These are phyloP conservation scores for Pheosia gnoma DNA, from an alignment of 2,888 invertebrate species.

Conservation along the genomic window DNA sequence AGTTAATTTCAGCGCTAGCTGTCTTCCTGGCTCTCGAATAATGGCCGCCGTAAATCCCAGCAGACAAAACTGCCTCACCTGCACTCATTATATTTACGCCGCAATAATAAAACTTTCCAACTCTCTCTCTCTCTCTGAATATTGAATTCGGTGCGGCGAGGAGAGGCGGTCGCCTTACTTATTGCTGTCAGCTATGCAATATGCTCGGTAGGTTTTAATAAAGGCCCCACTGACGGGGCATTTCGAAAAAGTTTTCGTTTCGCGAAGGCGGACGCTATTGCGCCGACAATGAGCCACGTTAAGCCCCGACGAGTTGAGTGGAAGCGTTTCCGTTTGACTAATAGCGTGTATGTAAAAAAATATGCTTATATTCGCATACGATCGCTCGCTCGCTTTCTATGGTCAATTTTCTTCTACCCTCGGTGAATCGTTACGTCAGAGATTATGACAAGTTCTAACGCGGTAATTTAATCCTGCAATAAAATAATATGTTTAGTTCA, in stretches of 20 bases:
- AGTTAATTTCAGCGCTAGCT: constrained; percentile 63
- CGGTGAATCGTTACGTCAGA: too few relatives aligned
- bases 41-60: constrained; percentile 71
- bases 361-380: constrained; percentile 43
- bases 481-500: too few relatives aligned
- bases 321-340: constrained; percentile 59
- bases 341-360: constrained; percentile 53
- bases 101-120: constrained; percentile 83
- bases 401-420: too few relatives aligned
- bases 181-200: constrained; percentile 80
- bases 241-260: constrained; percentile 80
- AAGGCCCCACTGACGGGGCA: constrained; percentile 71
- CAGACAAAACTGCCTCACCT: constrained; percentile 79
- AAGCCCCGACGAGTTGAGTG: constrained; percentile 59
- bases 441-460: too few relatives aligned
- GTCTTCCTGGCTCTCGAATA: constrained; percentile 62
- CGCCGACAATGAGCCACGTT: constrained; percentile 69
- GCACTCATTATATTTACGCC: constrained; percentile 83
- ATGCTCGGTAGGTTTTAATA: constrained; percentile 80
- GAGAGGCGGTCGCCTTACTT: constrained; percentile 77
- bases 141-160: constrained; percentile 79
- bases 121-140: constrained; percentile 76
- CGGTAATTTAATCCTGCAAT: too few relatives aligned
- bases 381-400: neutral
- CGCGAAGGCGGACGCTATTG: constrained; percentile 73